Conservation (phyloP, 2,797 vertebrate species). For the Poliocrania exsul region DNA sequence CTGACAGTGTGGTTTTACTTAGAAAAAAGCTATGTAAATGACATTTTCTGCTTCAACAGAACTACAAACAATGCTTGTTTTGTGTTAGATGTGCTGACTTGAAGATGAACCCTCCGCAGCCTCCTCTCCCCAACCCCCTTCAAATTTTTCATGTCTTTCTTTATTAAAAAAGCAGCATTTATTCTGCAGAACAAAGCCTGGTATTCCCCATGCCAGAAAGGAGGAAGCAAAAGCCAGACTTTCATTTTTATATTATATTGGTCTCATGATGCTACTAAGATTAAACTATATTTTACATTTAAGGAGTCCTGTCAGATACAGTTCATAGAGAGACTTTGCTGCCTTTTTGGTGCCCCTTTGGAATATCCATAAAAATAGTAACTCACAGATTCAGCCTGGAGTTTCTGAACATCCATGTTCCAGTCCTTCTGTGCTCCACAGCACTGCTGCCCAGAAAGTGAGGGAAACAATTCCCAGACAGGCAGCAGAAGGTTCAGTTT, state of each 20-base stretch:
- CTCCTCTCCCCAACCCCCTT: rapidly evolving
- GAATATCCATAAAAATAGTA: not conserved
- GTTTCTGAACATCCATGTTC: not conserved
- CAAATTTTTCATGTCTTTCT: not conserved
- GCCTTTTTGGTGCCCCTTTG: not conserved
- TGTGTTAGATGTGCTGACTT: not conserved
- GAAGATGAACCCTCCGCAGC: not conserved
- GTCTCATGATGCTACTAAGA: not conserved
- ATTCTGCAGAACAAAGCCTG: not conserved
- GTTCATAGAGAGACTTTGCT: not conserved
- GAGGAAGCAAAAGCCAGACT: not conserved
- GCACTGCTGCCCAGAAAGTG: not conserved
- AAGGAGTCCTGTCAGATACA: not conserved
- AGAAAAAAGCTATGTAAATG: not conserved
- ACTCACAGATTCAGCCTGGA: not conserved
- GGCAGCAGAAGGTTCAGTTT: not conserved
- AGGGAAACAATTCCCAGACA: not conserved
- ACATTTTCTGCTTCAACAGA: not conserved
- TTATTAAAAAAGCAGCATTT: not conserved
- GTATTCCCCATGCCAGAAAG: not conserved
- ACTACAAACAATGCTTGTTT: not conserved
- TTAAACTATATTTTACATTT: not conserved
- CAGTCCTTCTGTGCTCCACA: not conserved
- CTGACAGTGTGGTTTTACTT: not conserved
- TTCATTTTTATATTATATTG: not conserved